Evolutionary conservation across 1,140 invertebrate species (phyloP).

Genomic region (Macrobrachium nipponense): DNA sequence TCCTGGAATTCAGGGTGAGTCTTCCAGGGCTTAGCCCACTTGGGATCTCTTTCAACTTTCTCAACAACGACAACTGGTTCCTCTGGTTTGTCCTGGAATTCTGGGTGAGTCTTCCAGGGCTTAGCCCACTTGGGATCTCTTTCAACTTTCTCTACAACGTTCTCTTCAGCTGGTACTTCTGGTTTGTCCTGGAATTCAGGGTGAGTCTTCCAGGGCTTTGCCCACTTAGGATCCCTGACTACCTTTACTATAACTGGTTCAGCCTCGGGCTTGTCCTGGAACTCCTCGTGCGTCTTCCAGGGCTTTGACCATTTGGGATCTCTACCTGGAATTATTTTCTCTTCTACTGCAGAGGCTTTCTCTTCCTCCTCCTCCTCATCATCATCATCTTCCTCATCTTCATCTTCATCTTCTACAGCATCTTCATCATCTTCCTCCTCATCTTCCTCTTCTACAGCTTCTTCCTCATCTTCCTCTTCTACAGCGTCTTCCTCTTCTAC

Average conservation of each 20-base stretch:
- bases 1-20: too few relatives aligned
- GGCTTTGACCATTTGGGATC: not conserved
- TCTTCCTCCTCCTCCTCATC: not conserved
- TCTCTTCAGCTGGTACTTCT: not conserved
- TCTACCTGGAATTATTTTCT: not conserved
- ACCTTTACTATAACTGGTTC: not conserved
- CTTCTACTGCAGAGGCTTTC: not conserved
- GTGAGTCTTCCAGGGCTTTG: constrained; percentile 33
- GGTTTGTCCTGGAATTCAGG: not conserved
- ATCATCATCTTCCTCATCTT: not conserved
- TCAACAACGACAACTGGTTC: not conserved
- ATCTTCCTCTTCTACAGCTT: not conserved
- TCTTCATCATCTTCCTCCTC: not conserved
- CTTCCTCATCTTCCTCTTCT: constrained; percentile 5
- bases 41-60: not conserved
- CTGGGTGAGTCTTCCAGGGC: constrained; percentile 44
- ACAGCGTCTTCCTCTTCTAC: not conserved
- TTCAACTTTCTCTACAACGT: constrained; percentile 5
- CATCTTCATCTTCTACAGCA: not conserved
- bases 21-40: not conserved
- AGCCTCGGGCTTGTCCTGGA: too few relatives aligned
- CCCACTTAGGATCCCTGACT: constrained; percentile 22
- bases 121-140: constrained; percentile 44
- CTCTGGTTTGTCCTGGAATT: constrained; percentile 3
- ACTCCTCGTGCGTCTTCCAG: not conserved